Evolutionary conservation across 2,797 vertebrate genomes (phyloP).

Genomic region (Cirrhinus molitorella): DNA sequence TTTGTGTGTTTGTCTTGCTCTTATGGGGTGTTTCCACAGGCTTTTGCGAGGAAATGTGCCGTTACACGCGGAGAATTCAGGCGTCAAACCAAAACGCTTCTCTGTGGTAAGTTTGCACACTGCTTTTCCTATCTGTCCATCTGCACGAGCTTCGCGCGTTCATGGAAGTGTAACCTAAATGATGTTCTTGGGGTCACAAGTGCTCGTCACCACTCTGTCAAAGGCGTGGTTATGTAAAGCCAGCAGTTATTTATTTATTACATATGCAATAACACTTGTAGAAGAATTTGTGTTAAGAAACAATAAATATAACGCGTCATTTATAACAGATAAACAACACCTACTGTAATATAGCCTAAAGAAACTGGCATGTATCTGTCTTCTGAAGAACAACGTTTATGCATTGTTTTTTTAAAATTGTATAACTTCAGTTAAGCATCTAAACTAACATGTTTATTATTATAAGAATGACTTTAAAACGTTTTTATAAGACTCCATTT

Average conservation of each 20-base stretch:
- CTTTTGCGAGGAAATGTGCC: constrained; percentile 64
- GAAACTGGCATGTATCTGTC: not conserved
- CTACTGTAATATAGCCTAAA: no score
- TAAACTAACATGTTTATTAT: constrained; percentile 7
- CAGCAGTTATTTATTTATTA: constrained; percentile 77
- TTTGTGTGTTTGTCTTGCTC: constrained; percentile 77
- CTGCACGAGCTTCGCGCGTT: constrained; percentile 57
- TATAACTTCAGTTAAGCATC: not conserved
- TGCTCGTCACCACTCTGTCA: constrained; percentile 82
- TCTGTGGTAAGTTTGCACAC: constrained; percentile 78
- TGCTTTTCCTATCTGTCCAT: constrained; percentile 57
- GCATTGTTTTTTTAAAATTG: not conserved
- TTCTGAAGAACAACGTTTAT: not conserved
- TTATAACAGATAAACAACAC: not conserved
- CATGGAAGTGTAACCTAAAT: constrained; percentile 59
- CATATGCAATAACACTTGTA: constrained; percentile 56
- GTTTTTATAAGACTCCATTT: not conserved
- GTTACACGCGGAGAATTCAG: constrained; percentile 70
- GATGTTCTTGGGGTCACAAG: constrained; percentile 81
- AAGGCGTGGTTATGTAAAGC: constrained; percentile 84
- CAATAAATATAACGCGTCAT: not conserved
- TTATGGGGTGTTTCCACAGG: constrained; percentile 71
- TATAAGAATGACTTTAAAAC: not conserved
- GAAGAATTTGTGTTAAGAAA: not conserved
- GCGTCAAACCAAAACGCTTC: constrained; percentile 65